These are phyloP conservation scores for Montipora sp. DNA, from an alignment of 64 coral and sea anemone species.

Conservation along the genomic window DNA sequence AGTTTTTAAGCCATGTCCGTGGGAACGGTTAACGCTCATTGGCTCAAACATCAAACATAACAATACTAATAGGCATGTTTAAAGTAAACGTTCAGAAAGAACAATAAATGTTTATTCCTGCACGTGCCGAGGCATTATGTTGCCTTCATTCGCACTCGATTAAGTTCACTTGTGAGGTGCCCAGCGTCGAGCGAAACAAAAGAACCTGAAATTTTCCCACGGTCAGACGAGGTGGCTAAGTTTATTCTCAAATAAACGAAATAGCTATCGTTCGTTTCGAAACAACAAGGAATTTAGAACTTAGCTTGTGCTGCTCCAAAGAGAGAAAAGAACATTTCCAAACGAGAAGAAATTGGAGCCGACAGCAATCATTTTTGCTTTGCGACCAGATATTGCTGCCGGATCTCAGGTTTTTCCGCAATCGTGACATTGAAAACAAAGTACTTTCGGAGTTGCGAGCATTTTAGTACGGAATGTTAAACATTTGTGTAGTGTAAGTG, in stretches of 20 bases:
- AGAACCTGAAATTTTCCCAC: slow-evolving; percentile 66
- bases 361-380: not conserved
- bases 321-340: too few species aligned
- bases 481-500: not conserved
- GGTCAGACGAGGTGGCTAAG: slow-evolving; percentile 17
- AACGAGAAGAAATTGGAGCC: too few species aligned
- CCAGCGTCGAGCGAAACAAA: slow-evolving; percentile 58
- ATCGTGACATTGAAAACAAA: too few species aligned
- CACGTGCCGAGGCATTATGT: slow-evolving; percentile 69
- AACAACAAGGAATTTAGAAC: slow-evolving; percentile 21
- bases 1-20: slow-evolving; percentile 56
- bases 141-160: slow-evolving; percentile 57
- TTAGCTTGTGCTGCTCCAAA: not conserved
- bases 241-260: slow-evolving; percentile 53
- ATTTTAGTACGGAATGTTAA: not conserved
- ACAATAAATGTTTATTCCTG: slow-evolving; percentile 76
- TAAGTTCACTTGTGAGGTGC: slow-evolving; percentile 16
- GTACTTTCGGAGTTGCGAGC: not conserved
- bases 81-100: slow-evolving; percentile 33
- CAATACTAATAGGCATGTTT: slow-evolving; percentile 67
- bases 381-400: not conserved
- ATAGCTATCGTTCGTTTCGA: slow-evolving; percentile 8
- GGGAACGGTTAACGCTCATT: slow-evolving; percentile 70
- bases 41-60: slow-evolving; percentile 19
- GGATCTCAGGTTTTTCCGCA: too few species aligned